Conservation (phyloP, 2,113 vertebrate genomes). For the Stegostoma tigrinum region DNA sequence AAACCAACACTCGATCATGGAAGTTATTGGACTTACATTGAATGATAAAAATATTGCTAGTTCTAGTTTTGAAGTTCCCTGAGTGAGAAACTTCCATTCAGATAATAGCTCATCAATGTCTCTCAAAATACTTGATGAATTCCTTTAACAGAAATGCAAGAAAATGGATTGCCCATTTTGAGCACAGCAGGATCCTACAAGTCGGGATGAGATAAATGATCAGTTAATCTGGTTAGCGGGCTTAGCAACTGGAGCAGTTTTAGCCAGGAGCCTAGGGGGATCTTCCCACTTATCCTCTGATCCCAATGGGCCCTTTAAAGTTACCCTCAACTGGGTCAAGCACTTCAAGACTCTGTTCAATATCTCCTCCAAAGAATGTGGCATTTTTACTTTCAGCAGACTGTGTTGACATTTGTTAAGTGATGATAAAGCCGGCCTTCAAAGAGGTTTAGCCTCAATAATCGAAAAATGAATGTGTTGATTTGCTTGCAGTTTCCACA, state of each 20-base stretch:
- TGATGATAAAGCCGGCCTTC: background rate
- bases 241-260: background rate
- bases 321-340: background rate
- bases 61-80: background rate
- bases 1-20: background rate
- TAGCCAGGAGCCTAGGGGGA: background rate
- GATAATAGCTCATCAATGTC: background rate
- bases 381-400: background rate
- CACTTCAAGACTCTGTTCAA: background rate
- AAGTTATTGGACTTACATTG: background rate
- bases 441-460: background rate
- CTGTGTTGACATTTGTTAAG: background rate
- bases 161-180: background rate
- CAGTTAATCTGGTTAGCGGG: background rate
- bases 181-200: background rate
- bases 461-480: background rate
- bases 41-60: background rate
- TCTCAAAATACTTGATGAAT: background rate
- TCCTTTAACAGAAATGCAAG: background rate
- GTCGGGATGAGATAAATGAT: background rate
- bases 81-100: background rate
- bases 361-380: background rate
- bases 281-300: background rate
- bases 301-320: background rate
- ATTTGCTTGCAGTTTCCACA: background rate